Percentiles rank a stretch among this genome's conserved stretches.
These are phyloP conservation scores for Chaetodon trifascialis DNA, from an alignment of 2,113 vertebrate species.

Conservation along the genomic window DNA sequence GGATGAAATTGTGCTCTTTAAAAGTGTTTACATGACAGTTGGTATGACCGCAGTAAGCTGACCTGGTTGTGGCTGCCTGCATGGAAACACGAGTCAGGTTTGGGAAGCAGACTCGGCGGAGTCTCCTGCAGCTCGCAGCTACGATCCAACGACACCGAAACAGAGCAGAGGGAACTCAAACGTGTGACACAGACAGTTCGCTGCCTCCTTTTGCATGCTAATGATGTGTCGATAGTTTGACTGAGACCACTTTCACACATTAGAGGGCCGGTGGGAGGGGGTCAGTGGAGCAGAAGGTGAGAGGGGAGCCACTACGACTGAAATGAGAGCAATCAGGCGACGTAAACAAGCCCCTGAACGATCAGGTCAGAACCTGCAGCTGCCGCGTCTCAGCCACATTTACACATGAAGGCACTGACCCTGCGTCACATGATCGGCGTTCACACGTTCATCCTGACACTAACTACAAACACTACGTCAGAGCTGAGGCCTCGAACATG, in stretches of 20 bases:
- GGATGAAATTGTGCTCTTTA: not conserved
- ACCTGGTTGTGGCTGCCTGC: not conserved
- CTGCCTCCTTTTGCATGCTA: conserved; percentile 31
- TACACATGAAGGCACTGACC: conserved; percentile 15
- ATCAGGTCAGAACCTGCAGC: conserved; percentile 26
- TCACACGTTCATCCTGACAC: not conserved
- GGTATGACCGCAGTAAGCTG: not conserved
- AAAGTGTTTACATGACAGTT: not conserved
- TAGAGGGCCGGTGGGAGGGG: not conserved
- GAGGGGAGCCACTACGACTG: rapidly evolving
- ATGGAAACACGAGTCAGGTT: not conserved
- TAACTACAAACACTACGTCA: not conserved
- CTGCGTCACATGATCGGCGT: not conserved
- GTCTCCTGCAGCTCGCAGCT: conserved; percentile 16
- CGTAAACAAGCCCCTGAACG: conserved; percentile 10
- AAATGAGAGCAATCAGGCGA: not conserved
- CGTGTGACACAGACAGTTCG: not conserved
- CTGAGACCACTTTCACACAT: conserved; percentile 23
- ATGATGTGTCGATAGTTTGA: not conserved
- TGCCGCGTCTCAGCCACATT: conserved; percentile 7
- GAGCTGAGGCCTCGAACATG: not conserved
- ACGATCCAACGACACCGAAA: not conserved
- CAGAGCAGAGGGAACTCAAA: not conserved
- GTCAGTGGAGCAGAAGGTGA: not conserved
- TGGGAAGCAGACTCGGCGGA: conserved; percentile 19